Base-by-base conservation (phyloP, 2,113 vertebrate genomes). In the Cottus gobio region DNA sequence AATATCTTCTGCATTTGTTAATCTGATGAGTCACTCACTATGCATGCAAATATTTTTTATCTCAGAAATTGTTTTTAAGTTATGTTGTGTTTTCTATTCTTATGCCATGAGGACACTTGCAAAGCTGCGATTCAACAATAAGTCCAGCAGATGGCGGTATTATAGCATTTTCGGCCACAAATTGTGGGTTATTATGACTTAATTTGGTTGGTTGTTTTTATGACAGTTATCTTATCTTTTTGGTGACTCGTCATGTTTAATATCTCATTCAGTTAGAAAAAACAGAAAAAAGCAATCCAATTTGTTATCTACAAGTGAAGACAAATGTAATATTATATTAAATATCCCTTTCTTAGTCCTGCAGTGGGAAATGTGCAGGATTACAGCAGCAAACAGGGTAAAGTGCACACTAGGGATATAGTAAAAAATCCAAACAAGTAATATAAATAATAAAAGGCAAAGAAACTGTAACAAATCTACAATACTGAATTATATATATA, bases 71-170 rank as follows among this genome's bases (percentile, higher is more conserved):
- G 34, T 34, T 34, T 34, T 34, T 1, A 6, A 34, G 34, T 34
- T 34, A 34, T 34, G 30, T 31, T 31, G 4, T 31, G 34, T 34
- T 12, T 3, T 39, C 31, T 62, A 15, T 34, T 5, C 30, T 13
- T 18, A 12, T 8, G 42, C 20, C 18, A 24, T 6, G 2, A 30
- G 6, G 3, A 3, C 5, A 2, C 36, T 11, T 44, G 11, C 24
- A 46, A 37, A 48, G 6, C 13, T 78, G 88, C 74, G n/a, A 82
- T 64, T 84, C 28, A 0, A 0, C 3, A 0, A 6, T n/a, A 22
- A 64, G 4, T 79, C 87, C 92, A 90, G 61, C 61, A 92, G 91
- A 58, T 57, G 89, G 84, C 60, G 44, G 73, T 36, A 80, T 67
- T 77, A 60, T 3, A 30, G 34, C 5, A 78, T 48, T 62, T 20